Evolutionary conservation across 2,113 vertebrate genomes (phyloP).

Genomic region (Australoheros scitulus): DNA sequence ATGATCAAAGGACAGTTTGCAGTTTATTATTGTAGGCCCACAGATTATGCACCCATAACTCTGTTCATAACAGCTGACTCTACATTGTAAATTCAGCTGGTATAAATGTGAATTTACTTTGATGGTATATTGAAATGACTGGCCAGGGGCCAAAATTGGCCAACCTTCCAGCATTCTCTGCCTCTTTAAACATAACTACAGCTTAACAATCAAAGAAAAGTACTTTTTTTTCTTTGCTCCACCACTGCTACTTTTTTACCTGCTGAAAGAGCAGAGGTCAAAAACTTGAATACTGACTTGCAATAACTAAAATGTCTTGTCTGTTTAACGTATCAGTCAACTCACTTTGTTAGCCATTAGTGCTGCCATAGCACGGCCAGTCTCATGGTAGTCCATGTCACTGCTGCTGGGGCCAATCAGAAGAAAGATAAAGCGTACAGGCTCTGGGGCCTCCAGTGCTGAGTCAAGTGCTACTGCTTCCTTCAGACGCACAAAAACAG

Average conservation of each 20-base stretch:
- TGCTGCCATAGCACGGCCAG: constrained; percentile 85
- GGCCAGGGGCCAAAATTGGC: too few relatives aligned
- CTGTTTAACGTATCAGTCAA: neutral
- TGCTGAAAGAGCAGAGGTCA: neutral
- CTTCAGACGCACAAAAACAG: constrained; percentile 88
- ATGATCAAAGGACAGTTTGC: too few relatives aligned
- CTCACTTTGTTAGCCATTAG: constrained; percentile 90
- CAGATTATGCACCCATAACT: too few relatives aligned
- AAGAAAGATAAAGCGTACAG: constrained; percentile 86
- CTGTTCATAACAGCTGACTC: too few relatives aligned
- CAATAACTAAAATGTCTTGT: neutral
- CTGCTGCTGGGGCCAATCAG: constrained; percentile 84
- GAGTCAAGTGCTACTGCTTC: constrained; percentile 78
- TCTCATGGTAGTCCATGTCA: constrained; percentile 85
- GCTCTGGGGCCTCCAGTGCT: constrained; percentile 70
- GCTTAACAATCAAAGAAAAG: neutral
- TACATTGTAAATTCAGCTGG: too few relatives aligned
- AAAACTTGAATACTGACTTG: neutral
- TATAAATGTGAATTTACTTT: too few relatives aligned
- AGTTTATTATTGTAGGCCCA: too few relatives aligned
- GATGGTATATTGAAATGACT: too few relatives aligned
- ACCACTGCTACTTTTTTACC: neutral
- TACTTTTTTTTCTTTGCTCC: neutral
- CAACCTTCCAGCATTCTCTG: too few relatives aligned
- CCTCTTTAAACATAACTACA: too few relatives aligned